Base-by-base conservation (phyloP, 2,888 invertebrate genomes). In the Keiferia lycopersicella region DNA sequence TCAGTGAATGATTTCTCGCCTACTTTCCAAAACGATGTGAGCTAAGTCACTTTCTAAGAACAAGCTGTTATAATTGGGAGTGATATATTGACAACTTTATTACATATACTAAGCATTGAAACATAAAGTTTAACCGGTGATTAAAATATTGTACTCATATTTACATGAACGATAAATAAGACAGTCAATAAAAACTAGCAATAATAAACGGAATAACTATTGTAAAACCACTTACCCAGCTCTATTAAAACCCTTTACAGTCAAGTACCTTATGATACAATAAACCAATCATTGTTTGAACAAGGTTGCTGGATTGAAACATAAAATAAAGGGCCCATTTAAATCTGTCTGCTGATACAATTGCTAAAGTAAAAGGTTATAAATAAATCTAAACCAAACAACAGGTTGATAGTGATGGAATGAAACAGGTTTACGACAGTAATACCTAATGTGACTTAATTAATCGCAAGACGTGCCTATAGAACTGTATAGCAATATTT, bases 361-460 rank as follows among this genome's bases (percentile, higher is more conserved):
- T 62, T 53, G 58, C 59, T 58, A 64, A 63, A 56, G 69, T 69
- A 69, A 66, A 68, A 70, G 65, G 71, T 73, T 76, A 73, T 86
- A 84, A 84, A 85, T 82, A 82, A 81, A 81, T 82, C 82, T 75
- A 72, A 77, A 75, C 69, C 67, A 68, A 69, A 69, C 75, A 69
- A 74, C 75, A 73, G 72, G 26, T 67, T 69, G 73, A 74, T 74
- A 73, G 79, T 79, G 77, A 79, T 79, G 72, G 79, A 81, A 26
- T 34, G 10, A 34, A 34, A 78, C 79, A 81, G 79, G 83, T 85
- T 82, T 82, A 83, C 81, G 82, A 83, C 75, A 77, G 74, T 68
- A 76, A 81, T 80, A 78, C 75, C 73, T 78, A 79, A 78, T 78
- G 77, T 75, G 71, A 73, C 76, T 80, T 78, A 78, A 78, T 73